Base-by-base conservation (phyloP, 1,140 invertebrate genomes). In the Ceratitis capitata region DNA sequence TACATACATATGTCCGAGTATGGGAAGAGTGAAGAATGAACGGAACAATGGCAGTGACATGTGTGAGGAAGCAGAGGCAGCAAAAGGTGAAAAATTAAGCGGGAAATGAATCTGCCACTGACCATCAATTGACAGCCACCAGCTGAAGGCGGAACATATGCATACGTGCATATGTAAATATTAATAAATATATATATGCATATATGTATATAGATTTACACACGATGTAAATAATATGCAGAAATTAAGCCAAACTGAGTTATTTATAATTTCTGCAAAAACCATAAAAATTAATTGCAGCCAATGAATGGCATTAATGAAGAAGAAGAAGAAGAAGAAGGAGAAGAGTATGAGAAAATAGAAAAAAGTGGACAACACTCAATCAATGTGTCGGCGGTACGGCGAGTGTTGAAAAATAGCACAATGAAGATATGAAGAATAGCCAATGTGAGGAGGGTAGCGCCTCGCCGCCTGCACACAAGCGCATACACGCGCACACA, bases 321-420 rank as follows among this genome's bases (percentile, higher is more conserved):
- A 53, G 14, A 19, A 19, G 4, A 53, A 53, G n/a, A 61, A 26
- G 56, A 42, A 78, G 9, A 78, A 19, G 19, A 42, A 64, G 32
- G 23, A 5, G 29, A 64, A 78, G 3, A 47, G 39, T 0, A 12
- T 23, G 9, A 45, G 39, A 26, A 78, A 78, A n/a, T 19, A 2
- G n/a, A 56, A 14, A 82, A 45, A 83, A 83, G 19, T 53, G 82
- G 82, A 29, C 82, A 83, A 83, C 45, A 51, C 47, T 83, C 82
- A 83, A 83, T 83, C 82, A 83, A 83, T 29, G 82, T 83, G 69
- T 78, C 69, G n/a, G n/a, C n/a, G n/a, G n/a, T n/a, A n/a, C 42
- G 45, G 69, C 19, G 29, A 12, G 19, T 39, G n/a, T n/a, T 78
- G 69, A 78, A 78, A 78, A 78, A 78, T 47, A 78, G 51, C 51